Percentiles rank a stretch among this genome's conserved stretches.
phyloP scores from a whole-genome alignment of 2,888 invertebrate genomes.

The Raillietiella orientalis region DNA sequence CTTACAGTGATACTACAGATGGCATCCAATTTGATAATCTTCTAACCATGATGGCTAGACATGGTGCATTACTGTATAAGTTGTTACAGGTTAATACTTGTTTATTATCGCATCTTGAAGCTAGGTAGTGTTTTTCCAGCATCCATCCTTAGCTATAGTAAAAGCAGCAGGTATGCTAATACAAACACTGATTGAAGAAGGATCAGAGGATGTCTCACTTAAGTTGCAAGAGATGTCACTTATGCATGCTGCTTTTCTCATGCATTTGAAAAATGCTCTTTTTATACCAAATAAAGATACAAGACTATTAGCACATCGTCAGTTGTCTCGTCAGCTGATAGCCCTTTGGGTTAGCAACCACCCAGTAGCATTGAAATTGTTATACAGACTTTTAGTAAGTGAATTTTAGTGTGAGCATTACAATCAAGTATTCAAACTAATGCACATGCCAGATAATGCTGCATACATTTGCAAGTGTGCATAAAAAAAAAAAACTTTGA shows the following conservation, averaged over 20 bases:
- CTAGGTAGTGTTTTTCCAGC: constrained; percentile 18
- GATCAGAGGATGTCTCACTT: constrained; percentile 57
- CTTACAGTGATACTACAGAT: constrained; percentile 95
- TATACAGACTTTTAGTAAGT: constrained; percentile 53
- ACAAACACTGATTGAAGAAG: constrained; percentile 92
- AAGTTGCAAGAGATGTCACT: constrained; percentile 85
- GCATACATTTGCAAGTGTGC: too few relatives aligned
- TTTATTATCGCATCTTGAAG: constrained; percentile 4
- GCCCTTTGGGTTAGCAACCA: constrained; percentile 89
- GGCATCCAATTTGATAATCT: constrained; percentile 78
- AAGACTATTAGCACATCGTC: constrained; percentile 47
- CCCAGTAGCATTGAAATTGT: constrained; percentile 52
- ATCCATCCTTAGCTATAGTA: constrained; percentile 87
- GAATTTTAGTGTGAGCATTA: too few relatives aligned
- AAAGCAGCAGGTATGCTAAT: constrained; percentile 93
- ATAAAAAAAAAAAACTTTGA: too few relatives aligned
- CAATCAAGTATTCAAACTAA: too few relatives aligned
- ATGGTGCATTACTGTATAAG: constrained; percentile 64
- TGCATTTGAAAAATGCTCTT: constrained; percentile 64
- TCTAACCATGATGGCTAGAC: constrained; percentile 67
- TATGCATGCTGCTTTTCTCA: constrained; percentile 77
- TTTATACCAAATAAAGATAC: constrained; percentile 81
- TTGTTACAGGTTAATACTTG: constrained; percentile 35
- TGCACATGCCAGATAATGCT: too few relatives aligned
- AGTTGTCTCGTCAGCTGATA: constrained; percentile 71